Percentiles rank a stretch among this genome's conserved stretches.
Conservation (phyloP, 1,140 invertebrate genomes). For the Magallana gigas region DNA sequence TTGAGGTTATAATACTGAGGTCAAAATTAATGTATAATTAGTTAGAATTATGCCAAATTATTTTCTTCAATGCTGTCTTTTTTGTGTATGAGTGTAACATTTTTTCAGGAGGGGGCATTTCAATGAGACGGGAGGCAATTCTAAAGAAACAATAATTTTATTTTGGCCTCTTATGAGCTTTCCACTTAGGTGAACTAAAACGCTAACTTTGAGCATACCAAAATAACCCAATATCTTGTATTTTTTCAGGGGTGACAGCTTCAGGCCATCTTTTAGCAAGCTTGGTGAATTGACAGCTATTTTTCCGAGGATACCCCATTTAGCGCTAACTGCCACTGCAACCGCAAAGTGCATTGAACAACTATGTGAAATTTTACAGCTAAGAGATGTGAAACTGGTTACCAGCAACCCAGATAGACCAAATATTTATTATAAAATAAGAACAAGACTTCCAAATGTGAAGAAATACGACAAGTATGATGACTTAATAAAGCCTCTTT, state of each 20-base stretch:
- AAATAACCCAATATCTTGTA: not conserved
- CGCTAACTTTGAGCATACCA: too few relatives aligned
- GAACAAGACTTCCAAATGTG: constrained; percentile 35
- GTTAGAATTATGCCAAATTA: too few relatives aligned
- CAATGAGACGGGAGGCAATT: too few relatives aligned
- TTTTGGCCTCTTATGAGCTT: too few relatives aligned
- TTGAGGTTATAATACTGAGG: too few relatives aligned
- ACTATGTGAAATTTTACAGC: constrained; percentile 14
- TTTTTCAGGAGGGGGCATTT: too few relatives aligned
- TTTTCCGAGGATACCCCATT: not conserved
- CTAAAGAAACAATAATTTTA: too few relatives aligned
- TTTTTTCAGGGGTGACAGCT: constrained; percentile 27
- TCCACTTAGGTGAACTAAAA: too few relatives aligned
- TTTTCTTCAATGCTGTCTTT: too few relatives aligned
- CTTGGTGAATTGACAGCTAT: constrained; percentile 37
- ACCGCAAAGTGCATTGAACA: not conserved
- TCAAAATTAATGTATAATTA: too few relatives aligned
- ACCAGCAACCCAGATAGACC: constrained; percentile 43
- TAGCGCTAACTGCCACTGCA: not conserved
- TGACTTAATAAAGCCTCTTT: constrained; percentile 26
- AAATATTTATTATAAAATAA: constrained; percentile 43
- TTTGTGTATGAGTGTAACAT: too few relatives aligned
- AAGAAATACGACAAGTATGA: constrained; percentile 47
- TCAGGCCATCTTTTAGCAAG: constrained; percentile 41
- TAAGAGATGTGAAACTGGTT: not conserved